These are phyloP conservation scores for Mesochorus sp. DNA, from an alignment of 2,888 invertebrate species.

Conservation along the genomic window DNA sequence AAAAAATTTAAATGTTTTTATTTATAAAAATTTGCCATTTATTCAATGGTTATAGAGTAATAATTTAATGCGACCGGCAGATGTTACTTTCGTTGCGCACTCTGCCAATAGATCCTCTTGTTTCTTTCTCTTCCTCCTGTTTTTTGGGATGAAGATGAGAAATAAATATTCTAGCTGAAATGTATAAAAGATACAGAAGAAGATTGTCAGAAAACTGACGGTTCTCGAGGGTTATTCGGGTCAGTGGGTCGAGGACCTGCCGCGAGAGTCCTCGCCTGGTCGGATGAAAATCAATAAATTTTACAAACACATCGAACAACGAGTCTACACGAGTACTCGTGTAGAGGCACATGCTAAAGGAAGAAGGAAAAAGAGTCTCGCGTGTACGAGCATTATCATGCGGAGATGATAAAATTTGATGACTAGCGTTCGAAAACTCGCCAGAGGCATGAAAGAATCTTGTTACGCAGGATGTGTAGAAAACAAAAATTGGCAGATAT, in stretches of 20 bases:
- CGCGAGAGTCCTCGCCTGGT: constrained; percentile 42
- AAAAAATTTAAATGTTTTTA: too few relatives aligned
- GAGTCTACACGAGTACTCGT: background rate
- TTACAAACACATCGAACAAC: constrained; percentile 9
- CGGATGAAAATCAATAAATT: too few relatives aligned
- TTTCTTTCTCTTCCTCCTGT: too few relatives aligned
- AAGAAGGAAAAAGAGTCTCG: background rate
- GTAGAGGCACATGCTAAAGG: too few relatives aligned
- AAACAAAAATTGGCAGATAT: background rate
- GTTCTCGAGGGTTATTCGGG: constrained; percentile 74
- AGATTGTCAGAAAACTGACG: background rate
- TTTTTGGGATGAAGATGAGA: constrained; percentile 19
- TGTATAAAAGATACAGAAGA: constrained; percentile 1
- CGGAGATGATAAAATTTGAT: constrained; percentile 53
- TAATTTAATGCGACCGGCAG: too few relatives aligned
- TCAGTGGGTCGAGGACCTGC: constrained; percentile 78
- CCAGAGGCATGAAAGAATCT: background rate
- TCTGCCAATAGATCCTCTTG: too few relatives aligned
- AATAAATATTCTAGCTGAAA: too few relatives aligned
- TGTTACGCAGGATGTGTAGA: too few relatives aligned
- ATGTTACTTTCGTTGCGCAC: too few relatives aligned
- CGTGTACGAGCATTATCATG: constrained; percentile 35
- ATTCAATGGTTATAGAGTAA: too few relatives aligned
- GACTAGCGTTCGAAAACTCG: constrained; percentile 29
- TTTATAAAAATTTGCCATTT: too few relatives aligned